These are phyloP conservation scores for Paradisaea rubra DNA, from an alignment of 2,113 vertebrate species.

Conservation along the genomic window DNA sequence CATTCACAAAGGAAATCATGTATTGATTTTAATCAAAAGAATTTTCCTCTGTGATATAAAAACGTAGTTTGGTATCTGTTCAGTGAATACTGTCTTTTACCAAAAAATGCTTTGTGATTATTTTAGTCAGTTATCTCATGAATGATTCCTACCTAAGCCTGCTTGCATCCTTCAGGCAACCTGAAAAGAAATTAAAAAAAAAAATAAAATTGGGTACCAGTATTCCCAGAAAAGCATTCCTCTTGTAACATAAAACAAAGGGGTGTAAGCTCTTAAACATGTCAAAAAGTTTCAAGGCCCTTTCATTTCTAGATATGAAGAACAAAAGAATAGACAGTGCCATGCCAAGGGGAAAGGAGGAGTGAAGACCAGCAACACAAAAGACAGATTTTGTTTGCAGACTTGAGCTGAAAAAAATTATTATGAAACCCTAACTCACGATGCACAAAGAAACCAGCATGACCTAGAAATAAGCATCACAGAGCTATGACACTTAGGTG, in stretches of 20 bases:
- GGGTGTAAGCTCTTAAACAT: neutral
- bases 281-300: constrained; percentile 1
- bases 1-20: neutral
- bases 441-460: constrained; percentile 25
- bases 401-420: constrained; percentile 8
- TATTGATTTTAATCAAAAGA: neutral
- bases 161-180: neutral
- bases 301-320: neutral
- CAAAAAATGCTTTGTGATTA: neutral
- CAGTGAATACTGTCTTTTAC: neutral
- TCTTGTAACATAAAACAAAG: neutral
- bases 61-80: neutral
- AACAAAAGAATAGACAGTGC: neutral
- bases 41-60: neutral
- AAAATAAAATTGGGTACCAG: neutral
- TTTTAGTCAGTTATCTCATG: neutral
- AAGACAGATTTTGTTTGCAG: constrained; percentile 41
- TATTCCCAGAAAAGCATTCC: neutral
- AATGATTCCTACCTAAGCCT: neutral
- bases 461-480: constrained; percentile 17
- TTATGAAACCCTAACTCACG: neutral
- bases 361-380: neutral
- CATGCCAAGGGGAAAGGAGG: neutral
- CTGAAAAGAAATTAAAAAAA: neutral
- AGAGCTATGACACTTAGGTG: neutral